These are phyloP conservation scores for Dryocosmus kuriphilus DNA, from an alignment of 2,888 invertebrate species.

Conservation along the genomic window DNA sequence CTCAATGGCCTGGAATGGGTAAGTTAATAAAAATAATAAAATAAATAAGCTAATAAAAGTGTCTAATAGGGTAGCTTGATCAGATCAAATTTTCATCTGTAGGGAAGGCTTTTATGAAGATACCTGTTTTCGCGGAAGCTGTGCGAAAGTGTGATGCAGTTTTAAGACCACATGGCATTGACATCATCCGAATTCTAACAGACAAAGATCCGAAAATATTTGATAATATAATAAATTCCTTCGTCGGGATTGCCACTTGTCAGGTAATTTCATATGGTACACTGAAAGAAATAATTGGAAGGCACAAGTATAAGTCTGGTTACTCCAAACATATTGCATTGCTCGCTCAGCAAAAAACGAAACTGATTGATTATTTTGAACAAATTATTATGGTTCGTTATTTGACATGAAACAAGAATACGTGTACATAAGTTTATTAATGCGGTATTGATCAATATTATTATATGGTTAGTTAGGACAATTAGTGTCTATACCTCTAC, in stretches of 20 bases:
- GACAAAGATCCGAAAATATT: conserved; percentile 82
- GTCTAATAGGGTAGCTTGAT: background rate
- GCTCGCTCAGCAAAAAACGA: no score
- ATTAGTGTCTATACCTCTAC: no score
- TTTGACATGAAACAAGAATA: no score
- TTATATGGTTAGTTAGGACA: no score
- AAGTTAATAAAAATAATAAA: background rate
- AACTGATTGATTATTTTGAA: no score
- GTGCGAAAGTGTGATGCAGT: conserved; percentile 82
- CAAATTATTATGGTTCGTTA: no score
- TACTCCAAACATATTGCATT: no score
- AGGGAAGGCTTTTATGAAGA: conserved; percentile 79
- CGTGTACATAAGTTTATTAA: no score
- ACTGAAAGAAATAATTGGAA: no score
- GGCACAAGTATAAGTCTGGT: no score
- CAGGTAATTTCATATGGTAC: conserved; percentile 72
- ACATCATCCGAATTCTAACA: conserved; percentile 83
- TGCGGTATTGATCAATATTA: no score
- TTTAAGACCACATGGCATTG: conserved; percentile 82
- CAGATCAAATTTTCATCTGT: background rate
- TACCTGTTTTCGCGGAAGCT: conserved; percentile 81
- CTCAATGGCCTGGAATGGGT: conserved; percentile 66
- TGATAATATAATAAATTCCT: conserved; percentile 85
- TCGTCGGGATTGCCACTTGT: conserved; percentile 87
- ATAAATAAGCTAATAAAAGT: no score